These are phyloP conservation scores for Percopsis transmontana DNA, from an alignment of 2,113 vertebrate genomes.

Conservation along the genomic window DNA sequence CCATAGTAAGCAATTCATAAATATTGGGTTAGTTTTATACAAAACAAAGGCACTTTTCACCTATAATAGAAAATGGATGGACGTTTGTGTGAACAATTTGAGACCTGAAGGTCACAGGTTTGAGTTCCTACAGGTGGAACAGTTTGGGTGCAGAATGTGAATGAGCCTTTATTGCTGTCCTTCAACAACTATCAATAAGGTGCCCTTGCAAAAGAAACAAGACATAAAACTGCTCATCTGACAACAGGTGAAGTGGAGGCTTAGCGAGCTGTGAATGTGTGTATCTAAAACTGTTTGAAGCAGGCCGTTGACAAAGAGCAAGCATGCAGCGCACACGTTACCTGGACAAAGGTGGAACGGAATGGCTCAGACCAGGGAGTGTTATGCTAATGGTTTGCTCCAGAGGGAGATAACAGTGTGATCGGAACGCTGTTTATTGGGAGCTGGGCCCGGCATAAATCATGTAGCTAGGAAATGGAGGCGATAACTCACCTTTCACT, in stretches of 20 bases:
- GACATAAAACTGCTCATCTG: conserved; percentile 46
- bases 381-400: conserved; percentile 72
- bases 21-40: too few species aligned
- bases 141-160: conserved; percentile 20
- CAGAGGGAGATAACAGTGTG: conserved; percentile 67
- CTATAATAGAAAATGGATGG: neutral
- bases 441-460: conserved; percentile 75
- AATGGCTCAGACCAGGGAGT: conserved; percentile 37
- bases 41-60: neutral
- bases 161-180: conserved; percentile 27
- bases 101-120: conserved; percentile 19
- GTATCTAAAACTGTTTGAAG: conserved; percentile 50
- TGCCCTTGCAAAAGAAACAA: conserved; percentile 63
- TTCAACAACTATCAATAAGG: conserved; percentile 36
- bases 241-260: conserved; percentile 27
- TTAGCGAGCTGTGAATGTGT: conserved; percentile 39
- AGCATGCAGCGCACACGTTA: conserved; percentile 29
- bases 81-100: neutral
- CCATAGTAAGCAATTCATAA: too few species aligned
- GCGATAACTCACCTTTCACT: conserved; percentile 82
- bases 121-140: conserved; percentile 7
- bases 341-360: conserved; percentile 23
- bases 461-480: conserved; percentile 73
- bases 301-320: conserved; percentile 30
- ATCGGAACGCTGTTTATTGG: conserved; percentile 74